Base-by-base conservation (phyloP, 2,113 vertebrate species). In the Oxygymnocypris stewartii region DNA sequence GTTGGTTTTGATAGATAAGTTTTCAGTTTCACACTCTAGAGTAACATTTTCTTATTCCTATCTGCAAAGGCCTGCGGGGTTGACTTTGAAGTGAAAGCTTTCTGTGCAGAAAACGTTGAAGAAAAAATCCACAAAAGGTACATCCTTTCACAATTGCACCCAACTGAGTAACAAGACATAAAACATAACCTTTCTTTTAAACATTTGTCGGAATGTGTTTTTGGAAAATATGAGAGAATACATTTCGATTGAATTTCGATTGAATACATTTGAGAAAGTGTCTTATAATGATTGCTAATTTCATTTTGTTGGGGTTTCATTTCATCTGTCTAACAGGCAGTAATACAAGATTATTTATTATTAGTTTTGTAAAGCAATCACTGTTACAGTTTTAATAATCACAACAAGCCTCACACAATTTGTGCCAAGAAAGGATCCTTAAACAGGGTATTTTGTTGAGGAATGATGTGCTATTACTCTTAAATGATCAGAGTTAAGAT, bases 81-180 rank as follows among this genome's bases (percentile, higher is more conserved):
- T n/a, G 98, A 99, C 93, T 99, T 99, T 0, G 97, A 99, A 88
- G 97, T 99, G 13, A 99, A 99, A 94, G 96, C 96, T 59, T 99
- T 99, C 93, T 99, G 97, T 35, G 97, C 96, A 0, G 97, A 99
- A 90, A 97, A 96, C 23, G 90, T 96, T 65, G 97, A 99, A 75
- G 98, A 99, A 90, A 99, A 99, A 91, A 97, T 97, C 88, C 97
- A 99, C 91, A 99, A 98, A 91, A 96, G 98, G 98, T 99, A 91
- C 87, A 88, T 37, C 6, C n/a, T 18, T 73, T 49, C 40, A 51
- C n/a, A 20, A 42, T 51, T 31, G 49, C 76, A 28, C 44, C 75
- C 47, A 47, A 51, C 23, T 3, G 25, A 31, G 3, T 20, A 57
- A 35, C 69, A 23, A 47, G 23, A 47, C 23, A 47, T 44, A 47